Evolutionary conservation across 2,113 vertebrate genomes (phyloP).

Genomic region (Scolopax mira): DNA sequence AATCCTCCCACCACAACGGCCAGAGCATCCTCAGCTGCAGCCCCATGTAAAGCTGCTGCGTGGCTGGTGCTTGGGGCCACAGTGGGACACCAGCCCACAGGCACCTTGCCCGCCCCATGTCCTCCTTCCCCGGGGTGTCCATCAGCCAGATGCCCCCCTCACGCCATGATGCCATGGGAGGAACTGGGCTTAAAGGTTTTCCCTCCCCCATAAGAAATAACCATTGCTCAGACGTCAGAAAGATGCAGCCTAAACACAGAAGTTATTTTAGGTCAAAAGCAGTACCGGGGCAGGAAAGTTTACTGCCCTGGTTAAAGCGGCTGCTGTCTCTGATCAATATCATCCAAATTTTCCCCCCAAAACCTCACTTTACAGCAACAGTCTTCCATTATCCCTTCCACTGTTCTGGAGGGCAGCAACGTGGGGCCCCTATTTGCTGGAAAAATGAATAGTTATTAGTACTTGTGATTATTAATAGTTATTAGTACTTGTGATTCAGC

Average conservation of each 20-base stretch:
- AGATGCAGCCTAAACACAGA: background rate
- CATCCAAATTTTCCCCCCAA: background rate
- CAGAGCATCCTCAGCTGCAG: background rate
- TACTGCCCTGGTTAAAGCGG: background rate
- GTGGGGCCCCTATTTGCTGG: background rate
- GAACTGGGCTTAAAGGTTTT: background rate
- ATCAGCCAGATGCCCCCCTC: background rate
- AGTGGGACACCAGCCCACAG: background rate
- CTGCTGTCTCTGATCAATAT: background rate
- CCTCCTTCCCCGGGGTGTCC: background rate
- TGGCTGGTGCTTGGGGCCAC: accelerated
- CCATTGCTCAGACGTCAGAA: background rate
- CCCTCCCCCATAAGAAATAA: background rate
- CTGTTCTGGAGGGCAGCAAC: background rate
- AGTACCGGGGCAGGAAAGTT: background rate
- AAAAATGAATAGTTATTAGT: background rate
- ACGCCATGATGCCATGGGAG: accelerated
- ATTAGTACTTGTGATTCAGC: background rate
- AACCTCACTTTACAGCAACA: background rate
- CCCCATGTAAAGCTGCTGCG: accelerated
- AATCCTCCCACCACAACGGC: accelerated
- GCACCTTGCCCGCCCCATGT: background rate
- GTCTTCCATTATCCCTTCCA: background rate
- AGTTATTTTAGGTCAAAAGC: background rate
- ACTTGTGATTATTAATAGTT: background rate